phyloP scores from a whole-genome alignment of 2,888 invertebrate species.

The Eupithecia subumbrata region DNA sequence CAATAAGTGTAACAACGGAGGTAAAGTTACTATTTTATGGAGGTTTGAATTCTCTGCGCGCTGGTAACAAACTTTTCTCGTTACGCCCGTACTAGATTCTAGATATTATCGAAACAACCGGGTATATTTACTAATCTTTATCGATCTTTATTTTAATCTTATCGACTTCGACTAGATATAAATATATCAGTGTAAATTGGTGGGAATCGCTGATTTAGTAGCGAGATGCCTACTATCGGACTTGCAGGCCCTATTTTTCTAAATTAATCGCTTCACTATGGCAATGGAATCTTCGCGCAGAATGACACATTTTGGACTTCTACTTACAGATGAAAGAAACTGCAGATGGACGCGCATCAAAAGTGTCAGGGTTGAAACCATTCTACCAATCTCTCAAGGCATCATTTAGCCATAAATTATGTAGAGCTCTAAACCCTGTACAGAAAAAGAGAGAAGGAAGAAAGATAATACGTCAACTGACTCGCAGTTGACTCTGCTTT shows the following conservation, averaged over 20 bases:
- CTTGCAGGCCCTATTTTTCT: not conserved
- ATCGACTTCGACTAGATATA: not conserved
- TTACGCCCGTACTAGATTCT: not conserved
- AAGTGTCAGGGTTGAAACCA: too few species aligned
- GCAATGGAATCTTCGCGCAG: not conserved
- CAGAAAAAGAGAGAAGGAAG: too few species aligned
- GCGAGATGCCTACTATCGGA: too few species aligned
- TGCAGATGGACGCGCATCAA: not conserved
- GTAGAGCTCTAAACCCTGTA: too few species aligned
- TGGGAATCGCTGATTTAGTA: not conserved
- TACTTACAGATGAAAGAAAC: not conserved
- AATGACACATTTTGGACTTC: not conserved
- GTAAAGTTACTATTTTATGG: not conserved
- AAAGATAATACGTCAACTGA: too few species aligned
- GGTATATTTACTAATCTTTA: not conserved
- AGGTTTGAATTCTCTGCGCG: not conserved
- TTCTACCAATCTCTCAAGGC: too few species aligned
- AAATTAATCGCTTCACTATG: not conserved
- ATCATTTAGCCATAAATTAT: too few species aligned
- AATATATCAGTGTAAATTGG: not conserved
- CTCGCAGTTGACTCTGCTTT: too few species aligned
- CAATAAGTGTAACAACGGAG: not conserved
- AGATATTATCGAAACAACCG: not conserved
- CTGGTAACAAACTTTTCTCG: not conserved
- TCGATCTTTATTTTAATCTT: not conserved